Percentiles rank a stretch among this genome's conserved stretches.
phyloP scores from a whole-genome alignment of 1,140 invertebrate species.

The Littorina saxatilis region DNA sequence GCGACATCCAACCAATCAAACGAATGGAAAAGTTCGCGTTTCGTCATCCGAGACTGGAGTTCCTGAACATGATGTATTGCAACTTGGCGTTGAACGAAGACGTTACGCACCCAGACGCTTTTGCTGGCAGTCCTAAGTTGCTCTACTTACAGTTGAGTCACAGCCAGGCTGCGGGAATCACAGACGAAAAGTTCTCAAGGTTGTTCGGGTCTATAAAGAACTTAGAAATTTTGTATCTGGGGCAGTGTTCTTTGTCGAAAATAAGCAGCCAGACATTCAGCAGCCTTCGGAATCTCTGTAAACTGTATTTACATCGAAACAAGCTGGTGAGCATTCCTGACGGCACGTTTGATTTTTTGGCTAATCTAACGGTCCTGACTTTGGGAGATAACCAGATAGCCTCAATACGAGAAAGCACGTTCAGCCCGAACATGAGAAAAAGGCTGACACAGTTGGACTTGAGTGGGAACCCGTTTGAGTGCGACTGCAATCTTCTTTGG shows the following conservation, averaged over 20 bases:
- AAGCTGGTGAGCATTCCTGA: not conserved
- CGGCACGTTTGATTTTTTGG: conserved; percentile 12
- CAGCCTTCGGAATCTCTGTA: not conserved
- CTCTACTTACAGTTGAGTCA: not conserved
- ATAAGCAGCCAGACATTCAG: not conserved
- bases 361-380: not conserved
- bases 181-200: not conserved
- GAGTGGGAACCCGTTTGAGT: conserved; percentile 26
- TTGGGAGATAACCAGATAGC: not conserved
- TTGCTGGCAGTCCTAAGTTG: not conserved
- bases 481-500: conserved; percentile 30
- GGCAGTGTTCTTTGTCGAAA: not conserved
- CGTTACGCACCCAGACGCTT: not conserved
- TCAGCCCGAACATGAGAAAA: not conserved
- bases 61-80: not conserved
- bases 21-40: not conserved
- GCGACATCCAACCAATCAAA: too few species aligned
- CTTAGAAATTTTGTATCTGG: not conserved
- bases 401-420: not conserved
- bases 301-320: not conserved
- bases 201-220: not conserved
- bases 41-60: not conserved
- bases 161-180: not conserved
- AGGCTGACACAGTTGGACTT: not conserved
- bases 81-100: not conserved